Evolutionary conservation across 2,113 vertebrate species (phyloP), one percentile per base, ranked within the genome.

Genomic region (Triplophysa dalaica): DNA sequence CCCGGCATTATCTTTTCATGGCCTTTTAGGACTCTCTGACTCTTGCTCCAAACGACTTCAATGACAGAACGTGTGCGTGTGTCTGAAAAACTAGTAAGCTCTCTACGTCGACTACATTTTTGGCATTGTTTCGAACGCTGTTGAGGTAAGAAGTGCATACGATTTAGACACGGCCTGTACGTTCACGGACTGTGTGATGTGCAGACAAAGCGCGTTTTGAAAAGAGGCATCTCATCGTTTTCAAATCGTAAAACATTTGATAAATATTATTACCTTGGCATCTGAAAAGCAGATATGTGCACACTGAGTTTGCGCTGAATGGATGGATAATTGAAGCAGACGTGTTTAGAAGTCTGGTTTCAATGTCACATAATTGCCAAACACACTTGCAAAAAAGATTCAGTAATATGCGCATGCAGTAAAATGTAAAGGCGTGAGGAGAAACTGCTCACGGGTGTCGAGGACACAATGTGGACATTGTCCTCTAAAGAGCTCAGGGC

Each of bases 301-400:
- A 56, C 24, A 17, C 48, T 60, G 19, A 26, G 60, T 33, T 13
- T 41, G 13, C 12, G 33, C 33, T 38, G 73, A 75, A 84, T 87
- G 79, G 85, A 78, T 45, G 8, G 11, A 80, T 76, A 84, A 86
- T 88, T 85, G 79, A 77, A 63, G 70, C 81, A 75, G 86, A 89
- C 86, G 82, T 86, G 86, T 91, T 92, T 90, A 89, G 79, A 85
- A 86, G 84, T 82, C 81, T 83, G 75, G 73, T 75, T 82, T 81
- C 83, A 84, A 79, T 73, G 85, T 85, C 70, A 76, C 3, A 29
- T 79, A 75, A 16, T 88, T 60, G 75, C 86, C 79, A 86, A 84
- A 87, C 79, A 84, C n/a, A 29, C 17, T 78, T 76, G 81, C 79
- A 79, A 74, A 86, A 85, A 88, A 85, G 88, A 90, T 87, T 87